Base-by-base conservation (phyloP, 64 coral and sea anemone genomes). In the Montipora efflorescens region DNA sequence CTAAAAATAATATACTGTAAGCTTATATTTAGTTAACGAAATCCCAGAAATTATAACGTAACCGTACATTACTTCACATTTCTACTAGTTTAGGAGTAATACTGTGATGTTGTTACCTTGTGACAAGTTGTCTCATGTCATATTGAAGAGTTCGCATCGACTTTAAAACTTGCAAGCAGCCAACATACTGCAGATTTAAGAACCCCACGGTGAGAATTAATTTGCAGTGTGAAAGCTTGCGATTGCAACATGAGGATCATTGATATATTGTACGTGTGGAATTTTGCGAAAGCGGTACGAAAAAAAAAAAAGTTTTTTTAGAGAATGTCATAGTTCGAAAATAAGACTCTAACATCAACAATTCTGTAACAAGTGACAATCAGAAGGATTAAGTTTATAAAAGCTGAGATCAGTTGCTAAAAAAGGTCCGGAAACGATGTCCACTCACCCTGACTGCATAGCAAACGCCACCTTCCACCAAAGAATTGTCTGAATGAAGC, bases 61-160 rank as follows among this genome's bases (percentile, higher is more conserved):
- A 8, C 6, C 2, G 53, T 8, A 57, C 53, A 57, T 6, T 57
- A 57, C 53, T 57, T 8, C 53, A 57, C 0, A 57, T 57, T 36
- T 36, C 36, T 36, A 36, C 36, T 36, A 36, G 36, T 36, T 36
- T 36, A 36, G 52, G 52, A 55, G 61, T 64, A 64, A 64, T 64
- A 64, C 19, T 15, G 4, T 14, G 13, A 64, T 19, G 14, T 14
- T 64, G 14, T 16, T 55, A 99, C 98, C 95, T 96, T 90, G 98
- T 99, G 12, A 99, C 98, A 92, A 96, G 98, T 10, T 99, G 98
- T 87, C 98, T 84, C 84, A 96, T 79, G 45, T 99, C 98, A 23
- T 99, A 99, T 70, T 94, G 98, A 55, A 99, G 93, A 47, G 95
- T 99, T 87, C 98, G 78, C 98, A 99, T 99, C 10, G 98, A 99